Evolutionary conservation across 2,888 invertebrate genomes (phyloP).

Genomic region (Tribolium freemani): DNA sequence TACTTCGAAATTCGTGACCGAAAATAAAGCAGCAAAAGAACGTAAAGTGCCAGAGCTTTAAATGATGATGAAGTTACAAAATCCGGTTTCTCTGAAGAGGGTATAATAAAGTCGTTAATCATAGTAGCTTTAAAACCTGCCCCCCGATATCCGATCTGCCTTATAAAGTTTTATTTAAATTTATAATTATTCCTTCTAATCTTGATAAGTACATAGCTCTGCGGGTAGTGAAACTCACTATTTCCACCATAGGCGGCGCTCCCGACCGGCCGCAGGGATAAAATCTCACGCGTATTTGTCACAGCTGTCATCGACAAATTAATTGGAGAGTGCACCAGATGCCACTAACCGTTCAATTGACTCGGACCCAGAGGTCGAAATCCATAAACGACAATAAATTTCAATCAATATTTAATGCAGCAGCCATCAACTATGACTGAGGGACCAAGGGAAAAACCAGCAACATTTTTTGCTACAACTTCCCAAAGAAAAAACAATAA

Average conservation of each 20-base stretch:
- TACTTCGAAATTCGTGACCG: constrained; percentile 29
- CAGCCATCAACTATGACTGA: no score
- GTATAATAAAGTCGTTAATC: constrained; percentile 70
- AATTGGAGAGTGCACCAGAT: constrained; percentile 25
- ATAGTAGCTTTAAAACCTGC: constrained; percentile 64
- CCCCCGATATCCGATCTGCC: constrained; percentile 65
- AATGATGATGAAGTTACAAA: constrained; percentile 69
- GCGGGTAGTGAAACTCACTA: constrained; percentile 16
- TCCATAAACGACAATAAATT: background rate
- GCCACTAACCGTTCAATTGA: constrained; percentile 2
- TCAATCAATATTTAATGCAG: background rate
- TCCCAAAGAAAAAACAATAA: no score
- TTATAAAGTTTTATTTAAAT: constrained; percentile 63
- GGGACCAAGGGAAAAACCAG: no score
- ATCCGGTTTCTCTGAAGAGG: constrained; percentile 65
- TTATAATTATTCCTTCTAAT: constrained; percentile 62
- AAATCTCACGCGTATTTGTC: constrained; percentile 10
- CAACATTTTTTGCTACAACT: no score
- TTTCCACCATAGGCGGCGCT: constrained; percentile 7
- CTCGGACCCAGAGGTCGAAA: constrained; percentile 1
- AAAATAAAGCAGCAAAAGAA: constrained; percentile 37
- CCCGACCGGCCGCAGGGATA: constrained; percentile 4
- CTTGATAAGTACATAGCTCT: constrained; percentile 45
- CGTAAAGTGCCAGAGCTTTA: constrained; percentile 47
- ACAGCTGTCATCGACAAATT: constrained; percentile 25